Evolutionary conservation across 2,797 vertebrate genomes (phyloP), one percentile per base, ranked within the genome.

Genomic region (Rhynchotus rufescens): DNA sequence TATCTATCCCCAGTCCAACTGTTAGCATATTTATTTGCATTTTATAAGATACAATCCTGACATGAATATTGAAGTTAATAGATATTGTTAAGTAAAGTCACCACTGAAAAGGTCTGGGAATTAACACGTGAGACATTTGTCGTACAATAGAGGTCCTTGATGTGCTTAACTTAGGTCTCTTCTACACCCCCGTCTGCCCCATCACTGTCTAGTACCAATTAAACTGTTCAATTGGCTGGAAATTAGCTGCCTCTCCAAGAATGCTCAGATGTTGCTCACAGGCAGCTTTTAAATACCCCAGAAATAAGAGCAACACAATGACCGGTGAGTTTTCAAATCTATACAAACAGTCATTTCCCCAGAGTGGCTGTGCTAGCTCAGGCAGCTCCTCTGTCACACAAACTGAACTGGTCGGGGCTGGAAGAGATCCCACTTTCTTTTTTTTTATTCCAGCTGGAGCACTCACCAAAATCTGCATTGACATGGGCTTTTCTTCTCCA

Each of bases 1-100:
- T 61, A 86, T 92, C 64, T 73, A 78, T 92, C 61, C 80, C 83
- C 73, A 89, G 76, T 3, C 4, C 38, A 91, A 84, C 79, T 40
- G 6, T 64, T 40, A 87, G n/a, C 32, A 68, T 15, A 9, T 13
- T 65, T 36, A 80, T 94, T 83, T 68, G 73, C 5, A 4, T n/a
- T 26, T 16, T 34, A 64, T 23, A 11, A 88, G 23, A 79, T 49
- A 44, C 25, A 67, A 84, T 20, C 16, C 19, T 66, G n/a, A 66
- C n/a, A 51, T 9, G 6, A 91, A 60, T 8, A n/a, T 61, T 30
- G 49, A 80, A 56, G 10, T 32, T 76, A 66, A 56, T 32, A 80
- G 20, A 73, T 51, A 6, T 1, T 68, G 49, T 75, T 78, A 81
- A 60, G 8, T 51, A 62, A 78, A 75, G 9, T 5, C 49, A 44